Evolutionary conservation across 2,797 vertebrate species (phyloP).

Genomic region (Halcyon leucocephala): DNA sequence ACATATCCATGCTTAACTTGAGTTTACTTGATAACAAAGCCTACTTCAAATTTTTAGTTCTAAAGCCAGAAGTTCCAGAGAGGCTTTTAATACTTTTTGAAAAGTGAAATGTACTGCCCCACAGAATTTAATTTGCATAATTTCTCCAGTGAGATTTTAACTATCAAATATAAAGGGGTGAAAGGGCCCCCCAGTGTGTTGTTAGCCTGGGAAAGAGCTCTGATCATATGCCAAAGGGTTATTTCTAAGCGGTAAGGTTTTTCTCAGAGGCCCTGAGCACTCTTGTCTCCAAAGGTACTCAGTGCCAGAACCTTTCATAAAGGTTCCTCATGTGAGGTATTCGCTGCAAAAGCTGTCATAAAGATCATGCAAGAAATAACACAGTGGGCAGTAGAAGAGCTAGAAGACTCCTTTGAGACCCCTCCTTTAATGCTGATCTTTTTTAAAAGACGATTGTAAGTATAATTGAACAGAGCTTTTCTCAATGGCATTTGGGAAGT

Average conservation of each 20-base stretch:
- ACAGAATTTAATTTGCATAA: neutral
- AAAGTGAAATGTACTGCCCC: neutral
- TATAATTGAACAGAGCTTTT: neutral
- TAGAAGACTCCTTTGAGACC: neutral
- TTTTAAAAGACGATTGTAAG: neutral
- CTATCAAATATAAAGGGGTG: neutral
- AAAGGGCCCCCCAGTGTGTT: neutral
- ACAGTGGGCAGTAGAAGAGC: neutral
- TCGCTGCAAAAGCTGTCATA: neutral
- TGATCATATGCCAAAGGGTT: neutral
- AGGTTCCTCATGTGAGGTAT: conserved; percentile 8
- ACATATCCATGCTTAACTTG: neutral
- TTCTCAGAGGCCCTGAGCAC: neutral
- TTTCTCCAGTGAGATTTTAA: neutral
- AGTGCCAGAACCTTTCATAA: conserved; percentile 15
- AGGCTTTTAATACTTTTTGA: neutral
- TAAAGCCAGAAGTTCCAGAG: neutral
- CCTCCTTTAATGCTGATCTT: neutral
- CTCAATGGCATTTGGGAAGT: neutral
- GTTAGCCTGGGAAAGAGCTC: neutral
- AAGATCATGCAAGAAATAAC: neutral
- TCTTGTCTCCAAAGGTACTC: neutral
- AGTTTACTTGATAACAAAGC: neutral
- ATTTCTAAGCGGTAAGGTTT: neutral
- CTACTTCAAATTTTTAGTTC: neutral